Evolutionary conservation across 2,888 invertebrate species (phyloP).

Genomic region (Archips crataeganus): DNA sequence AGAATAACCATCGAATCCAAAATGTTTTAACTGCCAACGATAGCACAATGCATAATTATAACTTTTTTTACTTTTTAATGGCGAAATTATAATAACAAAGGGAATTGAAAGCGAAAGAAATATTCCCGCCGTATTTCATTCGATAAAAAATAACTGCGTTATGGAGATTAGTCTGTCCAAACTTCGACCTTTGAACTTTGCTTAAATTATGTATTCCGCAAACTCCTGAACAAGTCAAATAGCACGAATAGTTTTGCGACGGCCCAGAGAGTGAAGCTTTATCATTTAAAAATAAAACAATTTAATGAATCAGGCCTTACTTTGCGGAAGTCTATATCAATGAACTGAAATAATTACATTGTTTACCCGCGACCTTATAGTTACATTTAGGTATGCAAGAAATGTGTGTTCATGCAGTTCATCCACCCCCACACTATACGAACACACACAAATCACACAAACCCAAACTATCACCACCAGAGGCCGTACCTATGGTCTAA

Average conservation of each 20-base stretch:
- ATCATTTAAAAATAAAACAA: neutral
- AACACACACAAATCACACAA: too few species aligned
- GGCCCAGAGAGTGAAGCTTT: slow-evolving; percentile 8
- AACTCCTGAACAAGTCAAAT: slow-evolving; percentile 33
- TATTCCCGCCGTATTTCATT: slow-evolving; percentile 22
- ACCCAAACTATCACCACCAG: too few species aligned
- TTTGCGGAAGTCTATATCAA: too few species aligned
- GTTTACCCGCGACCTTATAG: too few species aligned
- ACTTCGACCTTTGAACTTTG: slow-evolving; percentile 34
- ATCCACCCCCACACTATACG: too few species aligned
- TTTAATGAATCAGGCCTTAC: too few species aligned
- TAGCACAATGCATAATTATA: slow-evolving; percentile 7
- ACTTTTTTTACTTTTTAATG: slow-evolving; percentile 17
- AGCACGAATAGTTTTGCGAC: slow-evolving; percentile 33
- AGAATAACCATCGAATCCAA: slow-evolving; percentile 20
- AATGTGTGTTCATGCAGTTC: too few species aligned
- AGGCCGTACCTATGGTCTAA: too few species aligned
- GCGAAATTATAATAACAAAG: slow-evolving; percentile 31
- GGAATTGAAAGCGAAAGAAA: slow-evolving; percentile 16
- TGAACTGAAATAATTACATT: too few species aligned
- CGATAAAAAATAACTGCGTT: slow-evolving; percentile 34
- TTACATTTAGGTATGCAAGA: too few species aligned
- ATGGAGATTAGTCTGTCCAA: slow-evolving; percentile 30
- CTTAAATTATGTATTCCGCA: slow-evolving; percentile 24
- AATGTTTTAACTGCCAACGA: slow-evolving; percentile 12